Evolutionary conservation across 2,888 invertebrate genomes (phyloP).

Genomic region (Nomada flava): DNA sequence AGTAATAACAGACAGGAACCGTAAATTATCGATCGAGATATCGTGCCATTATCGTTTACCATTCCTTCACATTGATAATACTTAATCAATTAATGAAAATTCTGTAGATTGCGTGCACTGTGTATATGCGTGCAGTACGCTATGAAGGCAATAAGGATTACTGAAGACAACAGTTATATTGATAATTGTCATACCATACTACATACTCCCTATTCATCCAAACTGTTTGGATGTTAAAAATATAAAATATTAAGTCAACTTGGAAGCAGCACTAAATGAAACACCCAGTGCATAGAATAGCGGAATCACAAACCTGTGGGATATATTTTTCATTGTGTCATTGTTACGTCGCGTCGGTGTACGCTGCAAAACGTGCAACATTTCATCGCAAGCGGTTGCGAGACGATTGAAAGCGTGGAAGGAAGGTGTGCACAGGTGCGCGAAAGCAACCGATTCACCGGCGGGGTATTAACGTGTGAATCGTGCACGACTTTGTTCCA

Average conservation of each 20-base stretch:
- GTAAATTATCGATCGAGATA: not conserved
- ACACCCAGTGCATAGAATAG: not conserved
- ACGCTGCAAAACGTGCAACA: conserved; percentile 23
- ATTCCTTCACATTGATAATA: not conserved
- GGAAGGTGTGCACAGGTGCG: conserved; percentile 52
- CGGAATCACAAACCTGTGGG: not conserved
- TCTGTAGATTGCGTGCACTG: not conserved
- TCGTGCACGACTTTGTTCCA: conserved; percentile 41
- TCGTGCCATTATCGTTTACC: not conserved
- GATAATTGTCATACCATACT: not conserved
- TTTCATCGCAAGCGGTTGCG: conserved; percentile 34
- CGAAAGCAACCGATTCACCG: conserved; percentile 43
- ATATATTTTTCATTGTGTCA: conserved; percentile 12
- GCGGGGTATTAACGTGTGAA: conserved; percentile 66
- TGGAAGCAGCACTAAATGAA: no score
- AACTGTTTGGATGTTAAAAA: not conserved
- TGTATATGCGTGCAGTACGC: not conserved
- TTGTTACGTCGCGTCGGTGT: conserved; percentile 9
- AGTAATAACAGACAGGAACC: not conserved
- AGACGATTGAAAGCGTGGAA: conserved; percentile 65
- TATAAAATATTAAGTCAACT: no score
- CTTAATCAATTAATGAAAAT: not conserved
- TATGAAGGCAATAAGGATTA: not conserved
- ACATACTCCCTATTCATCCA: not conserved
- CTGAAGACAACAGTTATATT: not conserved